These are phyloP conservation scores for Nylanderia fulva DNA, from an alignment of 1,140 invertebrate genomes.

Conservation along the genomic window DNA sequence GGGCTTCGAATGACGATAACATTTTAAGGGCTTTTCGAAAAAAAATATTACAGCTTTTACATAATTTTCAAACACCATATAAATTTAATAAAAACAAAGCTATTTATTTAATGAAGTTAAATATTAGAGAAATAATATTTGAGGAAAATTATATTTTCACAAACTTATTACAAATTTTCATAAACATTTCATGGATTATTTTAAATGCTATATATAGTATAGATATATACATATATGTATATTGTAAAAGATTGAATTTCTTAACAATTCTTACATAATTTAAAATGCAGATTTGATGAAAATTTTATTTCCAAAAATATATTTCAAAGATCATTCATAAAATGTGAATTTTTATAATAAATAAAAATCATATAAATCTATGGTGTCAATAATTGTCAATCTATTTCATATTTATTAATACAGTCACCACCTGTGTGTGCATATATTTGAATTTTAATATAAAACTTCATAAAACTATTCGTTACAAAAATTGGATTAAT, in stretches of 20 bases:
- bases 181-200: neutral
- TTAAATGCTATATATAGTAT: neutral
- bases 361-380: neutral
- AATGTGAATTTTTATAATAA: neutral
- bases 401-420: neutral
- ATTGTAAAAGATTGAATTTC: neutral
- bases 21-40: neutral
- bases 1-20: conserved; percentile 10
- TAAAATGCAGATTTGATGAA: neutral
- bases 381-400: neutral
- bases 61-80: neutral
- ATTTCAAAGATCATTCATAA: neutral
- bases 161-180: neutral
- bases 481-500: neutral
- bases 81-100: neutral
- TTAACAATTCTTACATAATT: neutral
- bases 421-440: neutral
- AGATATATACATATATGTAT: neutral
- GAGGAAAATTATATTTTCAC: neutral
- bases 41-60: neutral
- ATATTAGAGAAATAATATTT: neutral
- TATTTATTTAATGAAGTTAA: neutral
- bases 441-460: no score
- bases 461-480: neutral
- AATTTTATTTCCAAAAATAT: neutral